Base-by-base conservation (phyloP, 2,113 vertebrate genomes). In the Turdus rufiventris region DNA sequence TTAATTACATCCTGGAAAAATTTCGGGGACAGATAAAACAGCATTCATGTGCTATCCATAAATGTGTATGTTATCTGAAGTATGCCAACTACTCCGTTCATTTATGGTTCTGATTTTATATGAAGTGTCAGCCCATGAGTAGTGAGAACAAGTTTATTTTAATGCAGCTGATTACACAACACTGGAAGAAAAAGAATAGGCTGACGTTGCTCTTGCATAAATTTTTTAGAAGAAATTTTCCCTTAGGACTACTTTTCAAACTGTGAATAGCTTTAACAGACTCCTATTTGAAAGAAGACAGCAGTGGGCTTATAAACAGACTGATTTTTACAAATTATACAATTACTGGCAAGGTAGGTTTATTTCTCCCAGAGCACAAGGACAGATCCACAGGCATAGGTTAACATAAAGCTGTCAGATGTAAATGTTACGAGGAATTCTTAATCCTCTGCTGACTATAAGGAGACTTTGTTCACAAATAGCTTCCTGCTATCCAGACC, bases 91-190 rank as follows among this genome's bases (percentile, higher is more conserved):
- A 78, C 92, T 87, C 89, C 0, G 6, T 94, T 94, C 67, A 51
- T 73, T 93, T 94, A 74, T 56, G 67, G 60, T 54, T 89, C 65
- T 94, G 89, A 87, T 91, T 93, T 73, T 91, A 63, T 76, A 85
- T 2, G 2, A 82, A 85, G 63, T 79, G 89, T 86, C 82, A 90
- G 82, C 33, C 57, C 50, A 34, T 50, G 80, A 84, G 33, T 31
- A 75, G 77, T 79, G 81, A 70, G 89, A 95, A 82, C 66, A 92
- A 82, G 62, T 89, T 94, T 91, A 89, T 94, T 91, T 94, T 94
- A 76, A 73, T 75, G 50, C 33, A 91, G 42, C 38, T 54, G 47
- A 73, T 95, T 88, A 66, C 47, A 66, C 91, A 94, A 58, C 38
- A 54, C 17, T 62, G 38, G 29, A 80, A 76, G 50, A 85, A 79